Evolutionary conservation across 2,888 invertebrate genomes (phyloP).

Genomic region (Cecidostiba fungosa): DNA sequence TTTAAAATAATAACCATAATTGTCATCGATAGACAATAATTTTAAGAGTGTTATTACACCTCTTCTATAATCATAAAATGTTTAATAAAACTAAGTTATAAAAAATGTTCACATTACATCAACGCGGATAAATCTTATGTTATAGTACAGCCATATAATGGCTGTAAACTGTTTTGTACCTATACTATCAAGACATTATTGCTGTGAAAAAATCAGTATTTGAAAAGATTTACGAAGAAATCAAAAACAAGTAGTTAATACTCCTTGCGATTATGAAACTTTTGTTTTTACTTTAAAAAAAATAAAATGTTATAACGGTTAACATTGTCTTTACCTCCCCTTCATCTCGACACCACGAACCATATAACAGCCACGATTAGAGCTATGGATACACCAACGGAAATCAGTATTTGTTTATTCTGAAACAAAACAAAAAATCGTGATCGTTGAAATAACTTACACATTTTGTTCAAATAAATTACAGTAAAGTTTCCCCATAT

Average conservation of each 20-base stretch:
- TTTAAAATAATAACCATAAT: neutral
- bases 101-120: neutral
- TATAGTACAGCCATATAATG: neutral
- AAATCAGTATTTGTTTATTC: constrained; percentile 59
- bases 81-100: neutral
- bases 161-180: neutral
- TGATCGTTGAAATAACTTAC: neutral
- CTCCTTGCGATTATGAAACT: neutral
- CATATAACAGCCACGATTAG: constrained; percentile 62
- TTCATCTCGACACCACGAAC: constrained; percentile 63
- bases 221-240: too few species aligned
- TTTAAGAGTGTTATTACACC: neutral
- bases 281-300: too few species aligned
- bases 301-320: too few species aligned
- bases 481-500: too few species aligned
- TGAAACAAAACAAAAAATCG: constrained; percentile 36
- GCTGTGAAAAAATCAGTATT: too few species aligned
- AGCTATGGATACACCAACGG: constrained; percentile 57
- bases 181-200: neutral
- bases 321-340: constrained; percentile 39
- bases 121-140: too few species aligned
- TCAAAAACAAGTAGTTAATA: neutral
- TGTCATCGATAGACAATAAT: neutral
- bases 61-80: neutral
- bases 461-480: too few species aligned